Evolutionary conservation across 92 coral and sea anemone genomes (phyloP).

Genomic region (Isaurus tuberculatus): DNA sequence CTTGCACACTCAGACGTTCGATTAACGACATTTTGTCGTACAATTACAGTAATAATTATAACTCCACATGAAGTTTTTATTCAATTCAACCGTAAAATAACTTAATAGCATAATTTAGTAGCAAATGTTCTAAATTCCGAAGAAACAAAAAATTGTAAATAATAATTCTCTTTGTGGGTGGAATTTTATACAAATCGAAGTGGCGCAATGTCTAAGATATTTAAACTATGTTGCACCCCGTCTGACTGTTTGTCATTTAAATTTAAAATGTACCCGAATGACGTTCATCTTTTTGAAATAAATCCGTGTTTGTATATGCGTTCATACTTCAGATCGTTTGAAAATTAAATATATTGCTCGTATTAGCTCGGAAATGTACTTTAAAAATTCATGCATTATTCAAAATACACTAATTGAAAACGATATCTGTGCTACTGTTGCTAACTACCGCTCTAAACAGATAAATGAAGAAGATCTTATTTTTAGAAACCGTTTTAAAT

Average conservation of each 20-base stretch:
- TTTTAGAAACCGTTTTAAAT: neutral
- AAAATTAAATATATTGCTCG: slow-evolving; percentile 1
- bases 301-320: neutral
- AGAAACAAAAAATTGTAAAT: neutral
- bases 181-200: neutral
- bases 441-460: neutral
- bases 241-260: slow-evolving; percentile 5
- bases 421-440: neutral
- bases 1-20: neutral
- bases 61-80: neutral
- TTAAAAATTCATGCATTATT: neutral
- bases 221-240: slow-evolving; percentile 2
- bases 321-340: slow-evolving; percentile 3
- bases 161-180: neutral
- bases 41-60: too few relatives aligned
- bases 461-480: slow-evolving; percentile 14
- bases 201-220: neutral
- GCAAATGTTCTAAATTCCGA: neutral
- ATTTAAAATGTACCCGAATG: neutral
- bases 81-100: neutral
- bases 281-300: neutral
- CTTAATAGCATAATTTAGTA: neutral
- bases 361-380: neutral
- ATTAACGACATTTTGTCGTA: too few relatives aligned
- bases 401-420: slow-evolving; percentile 12